Percentiles rank a stretch among this genome's conserved stretches.
phyloP scores from a whole-genome alignment of 2,888 invertebrate genomes.

The Hoplodrina blanda region DNA sequence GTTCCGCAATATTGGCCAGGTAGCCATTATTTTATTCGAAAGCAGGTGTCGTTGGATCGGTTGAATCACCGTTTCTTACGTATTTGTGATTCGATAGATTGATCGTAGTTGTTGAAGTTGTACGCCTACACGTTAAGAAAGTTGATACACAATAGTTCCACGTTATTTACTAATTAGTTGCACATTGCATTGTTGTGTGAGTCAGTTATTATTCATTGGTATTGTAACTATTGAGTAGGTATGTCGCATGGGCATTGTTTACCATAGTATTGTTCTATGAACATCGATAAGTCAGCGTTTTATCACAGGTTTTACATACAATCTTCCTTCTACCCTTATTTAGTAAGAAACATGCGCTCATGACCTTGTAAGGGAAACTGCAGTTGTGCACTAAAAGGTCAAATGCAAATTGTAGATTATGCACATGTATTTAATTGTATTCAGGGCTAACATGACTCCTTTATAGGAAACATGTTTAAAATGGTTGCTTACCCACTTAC shows the following conservation, averaged over 20 bases:
- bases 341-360: slow-evolving; percentile 44
- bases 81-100: slow-evolving; percentile 62
- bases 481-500: slow-evolving; percentile 39
- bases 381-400: slow-evolving; percentile 68
- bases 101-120: slow-evolving; percentile 63
- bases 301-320: slow-evolving; percentile 36
- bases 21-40: slow-evolving; percentile 75
- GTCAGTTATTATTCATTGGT: slow-evolving; percentile 52
- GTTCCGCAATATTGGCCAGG: slow-evolving; percentile 77
- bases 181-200: slow-evolving; percentile 45
- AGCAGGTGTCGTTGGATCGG: slow-evolving; percentile 75
- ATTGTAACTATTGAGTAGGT: slow-evolving; percentile 37
- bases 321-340: slow-evolving; percentile 31
- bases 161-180: slow-evolving; percentile 55
- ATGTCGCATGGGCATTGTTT: slow-evolving; percentile 49
- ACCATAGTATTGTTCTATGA: slow-evolving; percentile 43
- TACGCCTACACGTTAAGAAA: slow-evolving; percentile 76
- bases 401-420: slow-evolving; percentile 66
- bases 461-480: slow-evolving; percentile 64
- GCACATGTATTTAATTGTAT: slow-evolving; percentile 67
- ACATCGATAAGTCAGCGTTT: slow-evolving; percentile 9
- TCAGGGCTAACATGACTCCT: slow-evolving; percentile 82
- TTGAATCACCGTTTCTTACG: slow-evolving; percentile 75
- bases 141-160: slow-evolving; percentile 64
- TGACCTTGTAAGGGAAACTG: slow-evolving; percentile 73